A percentile compares a stretch with the other conserved stretches of the same genome.
These are phyloP conservation scores for Aleiodes testaceus DNA, from an alignment of 2,888 invertebrate species.

Conservation along the genomic window DNA sequence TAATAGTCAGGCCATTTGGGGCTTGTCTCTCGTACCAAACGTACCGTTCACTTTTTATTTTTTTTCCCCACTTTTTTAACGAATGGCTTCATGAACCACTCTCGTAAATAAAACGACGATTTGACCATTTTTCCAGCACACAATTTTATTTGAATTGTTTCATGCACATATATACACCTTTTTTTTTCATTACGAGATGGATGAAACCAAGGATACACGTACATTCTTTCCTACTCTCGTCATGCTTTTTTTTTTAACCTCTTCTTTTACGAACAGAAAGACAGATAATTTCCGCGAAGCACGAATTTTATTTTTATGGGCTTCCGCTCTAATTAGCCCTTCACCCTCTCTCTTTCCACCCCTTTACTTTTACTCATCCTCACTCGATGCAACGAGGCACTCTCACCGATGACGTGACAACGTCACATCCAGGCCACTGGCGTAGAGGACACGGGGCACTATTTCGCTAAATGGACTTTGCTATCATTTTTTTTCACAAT, in stretches of 20 bases:
- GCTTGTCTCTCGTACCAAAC: background rate
- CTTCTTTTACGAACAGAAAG: background rate
- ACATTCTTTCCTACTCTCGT: no score
- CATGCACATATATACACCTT: background rate
- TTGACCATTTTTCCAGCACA: background rate
- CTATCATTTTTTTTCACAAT: background rate
- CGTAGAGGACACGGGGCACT: background rate
- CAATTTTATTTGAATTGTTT: conserved; percentile 13
- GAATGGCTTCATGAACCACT: no score
- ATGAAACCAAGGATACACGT: background rate
- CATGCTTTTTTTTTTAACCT: background rate
- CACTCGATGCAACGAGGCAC: conserved; percentile 27
- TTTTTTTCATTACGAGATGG: conserved; percentile 4
- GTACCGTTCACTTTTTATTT: background rate
- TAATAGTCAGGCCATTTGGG: conserved; percentile 46
- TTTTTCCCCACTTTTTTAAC: no score
- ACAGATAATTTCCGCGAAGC: background rate
- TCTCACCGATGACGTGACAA: conserved; percentile 26
- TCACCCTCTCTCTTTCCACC: background rate
- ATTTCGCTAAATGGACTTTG: background rate
- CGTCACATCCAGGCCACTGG: conserved; percentile 17
- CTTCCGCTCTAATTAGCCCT: conserved; percentile 38
- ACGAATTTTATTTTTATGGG: conserved; percentile 33
- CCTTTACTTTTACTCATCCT: background rate
- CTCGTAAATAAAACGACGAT: conserved; percentile 3